Conservation (phyloP, 2,888 invertebrate species). For the Cryptophagus acutangulus region DNA sequence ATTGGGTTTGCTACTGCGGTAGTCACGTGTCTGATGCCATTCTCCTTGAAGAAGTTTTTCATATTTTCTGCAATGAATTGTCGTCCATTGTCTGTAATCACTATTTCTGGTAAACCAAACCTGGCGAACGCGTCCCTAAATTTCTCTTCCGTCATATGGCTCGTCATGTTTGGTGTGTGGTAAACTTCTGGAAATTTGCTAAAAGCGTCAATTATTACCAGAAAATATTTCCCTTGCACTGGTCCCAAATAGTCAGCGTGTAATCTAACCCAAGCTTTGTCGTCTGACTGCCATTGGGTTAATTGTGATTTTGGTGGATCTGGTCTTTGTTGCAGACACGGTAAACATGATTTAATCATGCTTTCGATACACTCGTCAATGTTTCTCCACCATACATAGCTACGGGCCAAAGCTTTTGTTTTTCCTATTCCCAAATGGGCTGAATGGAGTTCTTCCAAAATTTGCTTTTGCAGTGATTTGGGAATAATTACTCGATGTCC, state of each 20-base stretch:
- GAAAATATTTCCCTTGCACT: too few species aligned
- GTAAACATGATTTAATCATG: conserved; percentile 2
- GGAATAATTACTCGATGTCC: conserved; percentile 9
- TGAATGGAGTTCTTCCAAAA: conserved; percentile 27
- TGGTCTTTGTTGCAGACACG: not conserved
- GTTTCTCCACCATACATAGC: conserved; percentile 28
- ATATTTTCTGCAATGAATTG: conserved; percentile 3
- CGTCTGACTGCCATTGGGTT: not conserved
- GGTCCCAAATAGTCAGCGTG: conserved; percentile 4
- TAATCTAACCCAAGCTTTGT: not conserved
- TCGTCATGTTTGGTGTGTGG: not conserved
- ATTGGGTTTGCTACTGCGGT: conserved; percentile 4
- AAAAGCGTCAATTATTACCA: conserved; percentile 8
- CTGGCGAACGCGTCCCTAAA: conserved; percentile 3
- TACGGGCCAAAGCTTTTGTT: conserved; percentile 32
- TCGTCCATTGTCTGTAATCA: conserved; percentile 14
- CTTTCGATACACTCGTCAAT: conserved; percentile 30
- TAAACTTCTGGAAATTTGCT: conserved; percentile 8
- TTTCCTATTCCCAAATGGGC: conserved; percentile 31
- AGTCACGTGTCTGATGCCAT: conserved; percentile 12
- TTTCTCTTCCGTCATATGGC: not conserved
- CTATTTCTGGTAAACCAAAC: conserved; percentile 10
- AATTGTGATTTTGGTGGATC: conserved; percentile 1
- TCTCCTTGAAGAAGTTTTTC: conserved; percentile 12
- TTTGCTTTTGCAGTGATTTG: conserved; percentile 14